phyloP scores from a whole-genome alignment of 2,113 vertebrate species.

The Zosterops japonicus region DNA sequence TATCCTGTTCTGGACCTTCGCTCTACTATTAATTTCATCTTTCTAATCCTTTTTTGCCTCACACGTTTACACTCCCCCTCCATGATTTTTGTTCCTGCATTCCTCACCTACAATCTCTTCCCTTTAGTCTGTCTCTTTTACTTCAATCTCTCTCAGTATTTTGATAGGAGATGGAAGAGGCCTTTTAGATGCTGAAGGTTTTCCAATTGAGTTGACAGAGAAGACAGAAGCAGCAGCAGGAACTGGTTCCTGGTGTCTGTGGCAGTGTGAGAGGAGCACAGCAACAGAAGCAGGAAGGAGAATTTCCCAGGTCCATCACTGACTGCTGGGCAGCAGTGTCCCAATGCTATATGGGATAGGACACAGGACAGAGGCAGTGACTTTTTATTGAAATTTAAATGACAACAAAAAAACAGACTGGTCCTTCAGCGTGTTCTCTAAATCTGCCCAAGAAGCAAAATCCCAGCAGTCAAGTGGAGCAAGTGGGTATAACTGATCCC shows the following conservation, averaged over 20 bases:
- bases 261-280: neutral
- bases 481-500: neutral
- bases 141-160: neutral
- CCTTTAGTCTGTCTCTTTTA: neutral
- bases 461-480: neutral
- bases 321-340: neutral
- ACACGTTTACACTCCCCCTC: neutral
- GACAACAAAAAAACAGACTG: neutral
- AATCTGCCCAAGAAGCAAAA: neutral
- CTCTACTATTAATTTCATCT: neutral
- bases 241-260: neutral
- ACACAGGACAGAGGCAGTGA: neutral
- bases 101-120: neutral
- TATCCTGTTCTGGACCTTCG: neutral
- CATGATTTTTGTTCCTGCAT: neutral
- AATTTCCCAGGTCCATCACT: neutral
- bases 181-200: neutral
- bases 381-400: neutral
- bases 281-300: neutral
- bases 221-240: neutral
- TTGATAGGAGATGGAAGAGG: neutral
- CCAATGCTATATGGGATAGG: fast-evolving
- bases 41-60: neutral
- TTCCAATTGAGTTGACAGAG: neutral
- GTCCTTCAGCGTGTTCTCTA: neutral